A percentile compares a stretch with the other conserved stretches of the same genome.
These are phyloP conservation scores for Plectropomus leopardus DNA, from an alignment of 2,113 vertebrate species.

Conservation along the genomic window DNA sequence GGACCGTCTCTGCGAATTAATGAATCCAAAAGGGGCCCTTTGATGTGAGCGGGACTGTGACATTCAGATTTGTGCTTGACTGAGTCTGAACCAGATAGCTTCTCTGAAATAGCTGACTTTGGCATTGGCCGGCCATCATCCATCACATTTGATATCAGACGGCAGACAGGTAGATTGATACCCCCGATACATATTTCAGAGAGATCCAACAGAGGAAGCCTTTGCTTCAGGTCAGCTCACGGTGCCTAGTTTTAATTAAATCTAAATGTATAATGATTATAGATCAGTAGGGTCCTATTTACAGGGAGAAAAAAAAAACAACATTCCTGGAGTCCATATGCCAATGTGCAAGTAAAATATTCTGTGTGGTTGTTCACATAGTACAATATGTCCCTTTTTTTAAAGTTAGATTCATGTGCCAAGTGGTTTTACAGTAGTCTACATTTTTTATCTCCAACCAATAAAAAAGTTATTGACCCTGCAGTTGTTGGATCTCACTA, in stretches of 20 bases:
- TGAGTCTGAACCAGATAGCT: slow-evolving; percentile 76
- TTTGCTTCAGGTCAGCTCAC: slow-evolving; percentile 39
- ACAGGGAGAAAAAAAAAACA: background rate
- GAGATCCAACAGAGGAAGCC: slow-evolving; percentile 35
- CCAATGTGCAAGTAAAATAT: background rate
- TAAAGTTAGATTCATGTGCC: background rate
- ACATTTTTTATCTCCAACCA: background rate
- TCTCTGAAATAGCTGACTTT: slow-evolving; percentile 76
- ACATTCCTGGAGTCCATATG: background rate
- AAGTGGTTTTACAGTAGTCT: background rate
- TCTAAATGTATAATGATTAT: slow-evolving; percentile 20
- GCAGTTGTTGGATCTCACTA: background rate
- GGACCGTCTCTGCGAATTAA: slow-evolving; percentile 72
- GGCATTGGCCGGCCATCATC: slow-evolving; percentile 70
- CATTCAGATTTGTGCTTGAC: slow-evolving; percentile 75
- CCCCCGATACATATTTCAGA: slow-evolving; percentile 52
- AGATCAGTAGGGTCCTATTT: background rate
- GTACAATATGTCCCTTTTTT: background rate
- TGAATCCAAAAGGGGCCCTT: slow-evolving; percentile 74
- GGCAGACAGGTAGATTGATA: slow-evolving; percentile 77
- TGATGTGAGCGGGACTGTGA: slow-evolving; percentile 79
- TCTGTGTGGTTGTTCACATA: background rate
- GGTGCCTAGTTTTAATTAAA: slow-evolving; percentile 34
- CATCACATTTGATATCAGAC: slow-evolving; percentile 77
- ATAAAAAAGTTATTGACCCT: background rate